A percentile compares a stretch with the other conserved stretches of the same genome.
Evolutionary conservation across 2,797 vertebrate species (phyloP).

Genomic region (Meda fulgida): DNA sequence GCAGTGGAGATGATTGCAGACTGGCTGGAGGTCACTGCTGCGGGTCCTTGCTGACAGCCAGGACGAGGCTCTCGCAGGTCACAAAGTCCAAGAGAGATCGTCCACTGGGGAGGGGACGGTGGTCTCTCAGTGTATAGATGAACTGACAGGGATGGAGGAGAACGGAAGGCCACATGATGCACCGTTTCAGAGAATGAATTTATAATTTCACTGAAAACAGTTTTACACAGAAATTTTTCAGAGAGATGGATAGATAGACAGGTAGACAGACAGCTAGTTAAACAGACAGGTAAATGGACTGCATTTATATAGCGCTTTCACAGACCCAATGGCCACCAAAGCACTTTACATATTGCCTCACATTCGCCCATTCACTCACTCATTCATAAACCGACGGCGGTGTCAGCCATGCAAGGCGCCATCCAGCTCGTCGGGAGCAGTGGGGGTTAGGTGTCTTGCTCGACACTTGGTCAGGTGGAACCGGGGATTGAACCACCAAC

Average conservation of each 20-base stretch:
- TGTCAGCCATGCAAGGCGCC: too few relatives aligned
- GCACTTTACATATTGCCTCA: too few relatives aligned
- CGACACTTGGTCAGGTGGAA: too few relatives aligned
- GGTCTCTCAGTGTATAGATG: slow-evolving; percentile 44
- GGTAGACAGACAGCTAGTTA: too few relatives aligned
- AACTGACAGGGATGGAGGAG: slow-evolving; percentile 22
- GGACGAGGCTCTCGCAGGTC: slow-evolving; percentile 50
- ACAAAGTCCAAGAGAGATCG: slow-evolving; percentile 45
- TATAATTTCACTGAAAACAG: not conserved
- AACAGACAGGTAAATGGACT: accelerated
- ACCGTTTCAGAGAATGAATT: not conserved
- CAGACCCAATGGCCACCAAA: too few relatives aligned
- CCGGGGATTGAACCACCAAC: too few relatives aligned
- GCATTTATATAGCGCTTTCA: too few relatives aligned
- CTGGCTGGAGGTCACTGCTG: slow-evolving; percentile 59
- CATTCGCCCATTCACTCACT: too few relatives aligned
- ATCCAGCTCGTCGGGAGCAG: too few relatives aligned
- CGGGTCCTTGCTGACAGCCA: slow-evolving; percentile 59
- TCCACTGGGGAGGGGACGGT: slow-evolving; percentile 35
- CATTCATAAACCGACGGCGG: too few relatives aligned
- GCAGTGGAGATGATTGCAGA: slow-evolving; percentile 64
- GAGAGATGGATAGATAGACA: not conserved
- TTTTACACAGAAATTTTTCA: not conserved
- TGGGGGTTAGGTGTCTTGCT: too few relatives aligned
- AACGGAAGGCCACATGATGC: not conserved